phyloP scores from a whole-genome alignment of 2,113 vertebrate species.

The Tragelaphus imberbis region DNA sequence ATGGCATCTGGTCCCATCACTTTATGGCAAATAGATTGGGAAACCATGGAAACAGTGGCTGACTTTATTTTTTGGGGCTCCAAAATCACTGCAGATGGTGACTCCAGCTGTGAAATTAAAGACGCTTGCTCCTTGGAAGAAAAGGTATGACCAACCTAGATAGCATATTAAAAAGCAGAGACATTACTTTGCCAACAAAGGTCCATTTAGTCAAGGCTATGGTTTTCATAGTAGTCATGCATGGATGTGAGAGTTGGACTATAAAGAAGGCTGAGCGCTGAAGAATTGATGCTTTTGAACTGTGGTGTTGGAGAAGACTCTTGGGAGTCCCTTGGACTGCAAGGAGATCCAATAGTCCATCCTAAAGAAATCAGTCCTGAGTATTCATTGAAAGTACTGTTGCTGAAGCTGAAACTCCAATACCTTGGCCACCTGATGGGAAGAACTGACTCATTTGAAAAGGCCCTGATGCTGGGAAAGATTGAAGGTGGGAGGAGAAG shows the following conservation, averaged over 20 bases:
- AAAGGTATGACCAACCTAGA: not conserved
- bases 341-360: not conserved
- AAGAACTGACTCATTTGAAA: not conserved
- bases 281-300: not conserved
- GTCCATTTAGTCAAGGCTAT: not conserved
- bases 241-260: not conserved
- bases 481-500: rapidly evolving
- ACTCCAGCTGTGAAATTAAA: not conserved
- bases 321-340: not conserved
- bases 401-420: not conserved
- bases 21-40: not conserved
- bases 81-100: not conserved
- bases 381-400: not conserved
- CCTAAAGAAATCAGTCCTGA: not conserved
- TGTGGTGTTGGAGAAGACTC: not conserved
- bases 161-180: not conserved
- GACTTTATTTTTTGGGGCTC: not conserved
- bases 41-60: not conserved
- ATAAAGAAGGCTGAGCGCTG: not conserved
- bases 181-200: not conserved
- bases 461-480: not conserved
- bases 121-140: not conserved
- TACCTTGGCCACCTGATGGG: not conserved
- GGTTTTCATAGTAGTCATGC: not conserved
- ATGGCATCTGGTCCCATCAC: not conserved